Evolutionary conservation across 2,113 vertebrate genomes (phyloP).

Genomic region (Pangasianodon hypophthalmus): DNA sequence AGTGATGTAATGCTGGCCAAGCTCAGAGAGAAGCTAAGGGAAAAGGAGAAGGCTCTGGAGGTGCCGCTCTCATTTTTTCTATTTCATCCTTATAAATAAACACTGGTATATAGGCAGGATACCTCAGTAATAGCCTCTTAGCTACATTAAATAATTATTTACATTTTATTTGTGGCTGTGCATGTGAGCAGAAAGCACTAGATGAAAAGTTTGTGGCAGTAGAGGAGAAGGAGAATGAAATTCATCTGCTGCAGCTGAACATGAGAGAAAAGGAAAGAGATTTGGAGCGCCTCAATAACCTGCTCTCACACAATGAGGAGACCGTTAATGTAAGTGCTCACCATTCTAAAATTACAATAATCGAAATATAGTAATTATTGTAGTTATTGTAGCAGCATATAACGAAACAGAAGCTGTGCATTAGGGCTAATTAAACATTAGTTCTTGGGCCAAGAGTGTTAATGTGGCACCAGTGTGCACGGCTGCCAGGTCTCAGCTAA

Average conservation of each 20-base stretch:
- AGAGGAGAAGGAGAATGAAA: slow-evolving; percentile 80
- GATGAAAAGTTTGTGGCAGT: slow-evolving; percentile 76
- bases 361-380: background rate
- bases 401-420: background rate
- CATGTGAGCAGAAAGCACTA: slow-evolving; percentile 68
- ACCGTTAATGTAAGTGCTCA: slow-evolving; percentile 71
- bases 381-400: background rate
- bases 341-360: background rate
- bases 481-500: background rate
- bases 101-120: background rate
- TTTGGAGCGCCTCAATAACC: slow-evolving; percentile 73
- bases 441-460: background rate
- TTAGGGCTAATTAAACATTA: background rate
- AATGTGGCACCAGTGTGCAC: background rate
- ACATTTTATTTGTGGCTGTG: background rate
- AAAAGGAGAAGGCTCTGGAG: slow-evolving; percentile 77
- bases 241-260: slow-evolving; percentile 74
- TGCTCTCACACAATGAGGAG: slow-evolving; percentile 75
- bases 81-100: background rate
- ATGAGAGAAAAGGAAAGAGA: slow-evolving; percentile 77
- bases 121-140: background rate
- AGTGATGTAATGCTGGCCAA: slow-evolving; percentile 70
- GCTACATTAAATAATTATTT: background rate
- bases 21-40: slow-evolving; percentile 75
- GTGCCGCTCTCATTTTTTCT: slow-evolving; percentile 52